Conservation (phyloP, 2,113 vertebrate species). For the Psammodynastes pulverulentus region DNA sequence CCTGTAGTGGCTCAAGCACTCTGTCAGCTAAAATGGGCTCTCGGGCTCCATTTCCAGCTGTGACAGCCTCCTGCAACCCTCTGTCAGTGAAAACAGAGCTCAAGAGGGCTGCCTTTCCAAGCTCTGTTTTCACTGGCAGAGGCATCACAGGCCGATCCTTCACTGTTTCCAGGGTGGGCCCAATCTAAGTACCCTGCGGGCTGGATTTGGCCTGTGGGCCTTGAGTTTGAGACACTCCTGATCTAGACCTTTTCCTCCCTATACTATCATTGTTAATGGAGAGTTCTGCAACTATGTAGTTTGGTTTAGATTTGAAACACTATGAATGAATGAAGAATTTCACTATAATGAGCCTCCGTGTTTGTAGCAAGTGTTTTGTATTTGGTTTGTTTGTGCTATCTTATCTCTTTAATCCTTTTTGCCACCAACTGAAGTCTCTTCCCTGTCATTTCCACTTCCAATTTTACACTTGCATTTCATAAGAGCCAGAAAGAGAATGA, state of each 20-base stretch:
- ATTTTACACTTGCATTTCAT: not conserved
- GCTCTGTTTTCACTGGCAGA: too few species aligned
- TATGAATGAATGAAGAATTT: not conserved
- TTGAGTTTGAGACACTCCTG: too few species aligned
- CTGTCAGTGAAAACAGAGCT: too few species aligned
- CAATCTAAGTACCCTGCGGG: too few species aligned
- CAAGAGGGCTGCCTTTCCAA: rapidly evolving
- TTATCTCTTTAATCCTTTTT: not conserved
- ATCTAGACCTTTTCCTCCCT: not conserved
- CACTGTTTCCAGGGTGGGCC: too few species aligned
- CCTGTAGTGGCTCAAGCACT: too few species aligned
- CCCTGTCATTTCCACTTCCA: not conserved
- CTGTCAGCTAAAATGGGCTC: too few species aligned
- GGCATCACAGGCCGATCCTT: too few species aligned
- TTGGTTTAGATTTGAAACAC: not conserved
- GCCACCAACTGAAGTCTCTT: not conserved
- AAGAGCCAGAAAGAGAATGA: not conserved
- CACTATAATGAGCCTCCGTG: not conserved
- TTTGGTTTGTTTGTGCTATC: not conserved
- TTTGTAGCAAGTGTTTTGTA: not conserved
- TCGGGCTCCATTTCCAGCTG: too few species aligned
- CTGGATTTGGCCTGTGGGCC: too few species aligned
- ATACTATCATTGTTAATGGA: not conserved
- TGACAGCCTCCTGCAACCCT: too few species aligned
- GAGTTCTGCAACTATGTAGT: not conserved